Percentiles rank a stretch among this genome's conserved stretches.
Conservation (phyloP, 2,113 vertebrate genomes). For the Lipophrys pholis region DNA sequence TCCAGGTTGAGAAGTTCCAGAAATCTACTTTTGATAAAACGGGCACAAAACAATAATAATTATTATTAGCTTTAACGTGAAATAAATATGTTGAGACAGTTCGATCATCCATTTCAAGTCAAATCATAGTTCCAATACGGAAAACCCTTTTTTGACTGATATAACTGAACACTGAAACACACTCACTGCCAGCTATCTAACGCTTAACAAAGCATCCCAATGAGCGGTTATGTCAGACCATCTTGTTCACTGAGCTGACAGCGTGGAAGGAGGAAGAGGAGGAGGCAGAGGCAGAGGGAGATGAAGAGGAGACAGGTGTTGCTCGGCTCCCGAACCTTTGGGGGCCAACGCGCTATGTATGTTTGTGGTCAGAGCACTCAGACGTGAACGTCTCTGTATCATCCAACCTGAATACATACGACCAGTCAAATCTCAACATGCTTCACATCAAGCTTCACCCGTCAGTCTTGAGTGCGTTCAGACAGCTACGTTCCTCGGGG, state of each 20-base stretch:
- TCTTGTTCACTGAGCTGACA: conserved; percentile 55
- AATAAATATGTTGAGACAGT: background rate
- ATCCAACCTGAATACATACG: conserved; percentile 41
- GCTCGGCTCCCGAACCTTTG: conserved; percentile 24
- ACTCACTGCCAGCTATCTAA: conserved; percentile 21
- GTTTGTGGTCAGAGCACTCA: conserved; percentile 61
- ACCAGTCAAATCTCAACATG: conserved; percentile 54
- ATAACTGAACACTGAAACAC: conserved; percentile 9
- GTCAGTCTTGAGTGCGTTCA: conserved; percentile 58
- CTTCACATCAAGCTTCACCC: conserved; percentile 58
- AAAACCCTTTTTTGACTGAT: background rate
- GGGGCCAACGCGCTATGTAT: conserved; percentile 27
- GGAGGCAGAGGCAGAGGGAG: background rate
- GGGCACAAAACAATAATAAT: background rate
- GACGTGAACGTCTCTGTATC: conserved; percentile 56
- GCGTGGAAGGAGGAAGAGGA: conserved; percentile 55
- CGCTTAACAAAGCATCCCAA: conserved; percentile 38
- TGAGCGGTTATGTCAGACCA: conserved; percentile 33
- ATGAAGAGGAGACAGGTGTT: conserved; percentile 36
- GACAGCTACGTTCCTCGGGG: conserved; percentile 52
- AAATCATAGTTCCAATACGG: background rate
- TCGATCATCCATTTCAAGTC: no score
- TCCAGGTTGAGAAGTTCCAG: background rate
- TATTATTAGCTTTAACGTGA: background rate
- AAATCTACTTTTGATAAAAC: background rate